These are phyloP conservation scores for Melanogrammus aeglefinus DNA, from an alignment of 2,797 vertebrate genomes.

Conservation along the genomic window DNA sequence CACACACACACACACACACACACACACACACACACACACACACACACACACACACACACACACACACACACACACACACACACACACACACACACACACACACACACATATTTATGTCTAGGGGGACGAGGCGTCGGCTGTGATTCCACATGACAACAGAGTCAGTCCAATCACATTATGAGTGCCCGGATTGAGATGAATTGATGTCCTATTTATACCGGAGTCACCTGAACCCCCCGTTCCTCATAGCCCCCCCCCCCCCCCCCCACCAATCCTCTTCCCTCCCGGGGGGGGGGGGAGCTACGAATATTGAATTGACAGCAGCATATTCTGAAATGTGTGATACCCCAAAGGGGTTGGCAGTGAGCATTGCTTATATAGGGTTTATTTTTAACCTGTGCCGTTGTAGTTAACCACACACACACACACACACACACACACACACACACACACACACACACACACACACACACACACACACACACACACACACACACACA, in stretches of 20 bases:
- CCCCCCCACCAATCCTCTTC: not conserved
- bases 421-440: no score
- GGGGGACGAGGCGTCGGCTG: conserved; percentile 39
- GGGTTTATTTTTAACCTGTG: conserved; percentile 45
- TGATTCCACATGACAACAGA: conserved; percentile 64
- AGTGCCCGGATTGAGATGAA: conserved; percentile 49
- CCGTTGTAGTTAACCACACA: conserved; percentile 16
- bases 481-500: no score
- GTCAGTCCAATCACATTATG: conserved; percentile 67
- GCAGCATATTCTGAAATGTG: conserved; percentile 67
- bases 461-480: no score
- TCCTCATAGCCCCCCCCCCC: not conserved
- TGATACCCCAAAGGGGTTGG: conserved; percentile 34
- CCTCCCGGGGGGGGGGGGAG: conserved; percentile 30
- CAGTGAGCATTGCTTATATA: conserved; percentile 25
- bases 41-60: no score
- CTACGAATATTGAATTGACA: conserved; percentile 66
- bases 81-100: no score
- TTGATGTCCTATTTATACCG: conserved; percentile 63
- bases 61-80: no score
- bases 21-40: no score
- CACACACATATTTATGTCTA: no score
- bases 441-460: no score
- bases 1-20: no score
- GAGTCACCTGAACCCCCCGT: conserved; percentile 60